Evolutionary conservation across 2,113 vertebrate species (phyloP).

Genomic region (Bostrychus sinensis): DNA sequence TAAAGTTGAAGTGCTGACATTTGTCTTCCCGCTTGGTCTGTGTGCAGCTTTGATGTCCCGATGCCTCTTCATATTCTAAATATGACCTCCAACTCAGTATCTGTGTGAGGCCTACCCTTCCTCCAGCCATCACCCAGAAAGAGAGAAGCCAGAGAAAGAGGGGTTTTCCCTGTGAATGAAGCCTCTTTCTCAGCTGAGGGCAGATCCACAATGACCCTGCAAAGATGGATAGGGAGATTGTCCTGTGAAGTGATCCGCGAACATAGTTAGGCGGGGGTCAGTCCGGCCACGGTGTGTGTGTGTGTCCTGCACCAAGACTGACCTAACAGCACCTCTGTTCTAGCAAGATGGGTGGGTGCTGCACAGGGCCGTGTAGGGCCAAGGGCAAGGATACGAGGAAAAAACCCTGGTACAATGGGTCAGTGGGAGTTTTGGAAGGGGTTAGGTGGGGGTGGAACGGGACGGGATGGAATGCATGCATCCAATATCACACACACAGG

Average conservation of each 20-base stretch:
- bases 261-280: constrained; percentile 82
- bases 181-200: constrained; percentile 82
- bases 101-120: constrained; percentile 73
- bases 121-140: constrained; percentile 51
- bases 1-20: constrained; percentile 36
- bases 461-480: constrained; percentile 42
- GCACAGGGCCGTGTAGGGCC: constrained; percentile 68
- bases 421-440: constrained; percentile 56
- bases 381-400: constrained; percentile 85
- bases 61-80: constrained; percentile 83
- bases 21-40: constrained; percentile 45
- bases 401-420: constrained; percentile 78
- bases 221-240: constrained; percentile 91
- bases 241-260: constrained; percentile 91
- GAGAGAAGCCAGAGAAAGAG: constrained; percentile 50
- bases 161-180: constrained; percentile 83
- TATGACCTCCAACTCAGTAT: constrained; percentile 78
- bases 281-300: constrained; percentile 44
- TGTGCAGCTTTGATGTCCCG: constrained; percentile 80
- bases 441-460: constrained; percentile 23
- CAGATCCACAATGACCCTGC: constrained; percentile 83
- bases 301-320: constrained; percentile 50
- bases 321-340: constrained; percentile 59
- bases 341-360: constrained; percentile 51
- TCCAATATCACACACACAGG: constrained; percentile 28